Evolutionary conservation across 2,797 vertebrate species (phyloP), one percentile per base, ranked within the genome.

Genomic region (Enteromius trimaculatus): DNA sequence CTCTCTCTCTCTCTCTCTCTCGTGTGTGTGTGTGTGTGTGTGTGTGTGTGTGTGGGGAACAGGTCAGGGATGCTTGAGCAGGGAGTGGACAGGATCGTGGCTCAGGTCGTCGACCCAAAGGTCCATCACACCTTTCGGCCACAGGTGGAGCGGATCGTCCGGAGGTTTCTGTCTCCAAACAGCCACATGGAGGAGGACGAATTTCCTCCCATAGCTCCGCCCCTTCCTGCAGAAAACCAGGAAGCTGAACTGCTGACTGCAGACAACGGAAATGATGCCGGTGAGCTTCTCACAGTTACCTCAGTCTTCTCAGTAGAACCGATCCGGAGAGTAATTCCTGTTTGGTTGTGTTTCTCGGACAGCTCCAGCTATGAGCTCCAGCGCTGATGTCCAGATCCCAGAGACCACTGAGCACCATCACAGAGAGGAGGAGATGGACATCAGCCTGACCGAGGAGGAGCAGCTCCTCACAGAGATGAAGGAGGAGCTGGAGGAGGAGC

Each of bases 31-130:
- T 39, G 39, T 39, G 39, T 39, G 39, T 9, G 7, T 8, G 37
- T 1, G 39, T 39, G 39, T 39, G 39, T 39, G 39, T 9, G 7
- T 8, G 37, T 1, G 39, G 7, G 39, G 39, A 10, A 2, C 39
- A 99, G 98, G 89, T 99, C 98, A 72, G 98, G 98, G 89, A 98
- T 99, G 97, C 91, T 99, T 92, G 98, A 99, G 91, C 97, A 98
- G 87, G 98, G 98, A 77, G 98, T 99, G 84, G 98, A 99, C 92
- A 94, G 98, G 90, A 99, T 99, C 31, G 98, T 99, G 89, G 97
- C 98, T 89, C 98, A 99, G 93, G 97, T 99, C 87, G 98, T 99
- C 77, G 98, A 99, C 90, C 98, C 98, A 88, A 99, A 99, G 92
- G 95, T 99, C 92, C 98, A 99, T 90, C 98, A 98, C 84, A 97